phyloP scores from a whole-genome alignment of 2,797 vertebrate genomes.

The Spinibarbus caldwelli region DNA sequence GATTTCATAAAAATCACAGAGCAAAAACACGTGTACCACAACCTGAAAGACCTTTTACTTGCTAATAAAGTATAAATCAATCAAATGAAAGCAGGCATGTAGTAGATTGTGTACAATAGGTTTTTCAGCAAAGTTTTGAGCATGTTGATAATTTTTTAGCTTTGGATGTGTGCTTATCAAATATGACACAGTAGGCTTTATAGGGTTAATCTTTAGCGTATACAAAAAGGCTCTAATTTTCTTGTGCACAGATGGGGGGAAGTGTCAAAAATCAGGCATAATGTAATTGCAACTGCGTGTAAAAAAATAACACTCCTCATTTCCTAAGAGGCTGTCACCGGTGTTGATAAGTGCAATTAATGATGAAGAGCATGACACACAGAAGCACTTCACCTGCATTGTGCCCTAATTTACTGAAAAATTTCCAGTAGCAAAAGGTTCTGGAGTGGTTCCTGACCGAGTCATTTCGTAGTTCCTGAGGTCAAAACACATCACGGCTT shows the following conservation, averaged over 20 bases:
- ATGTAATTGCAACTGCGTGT: slow-evolving; percentile 14
- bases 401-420: slow-evolving; percentile 26
- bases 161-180: neutral
- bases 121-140: neutral
- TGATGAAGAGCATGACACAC: slow-evolving; percentile 23
- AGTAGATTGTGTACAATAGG: neutral
- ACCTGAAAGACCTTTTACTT: too few relatives aligned
- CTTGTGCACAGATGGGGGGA: neutral
- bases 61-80: neutral
- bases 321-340: neutral
- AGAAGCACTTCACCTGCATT: slow-evolving; percentile 28
- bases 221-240: neutral
- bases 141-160: neutral
- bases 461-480: neutral
- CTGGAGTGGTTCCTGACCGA: neutral
- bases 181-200: neutral
- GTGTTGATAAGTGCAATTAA: slow-evolving; percentile 39
- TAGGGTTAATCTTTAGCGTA: neutral
- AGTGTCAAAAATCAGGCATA: slow-evolving; percentile 20
- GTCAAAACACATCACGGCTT: neutral
- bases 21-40: neutral
- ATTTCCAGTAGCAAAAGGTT: neutral
- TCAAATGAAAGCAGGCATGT: neutral
- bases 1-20: neutral
- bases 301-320: too few relatives aligned